Percentiles rank a stretch among this genome's conserved stretches.
Conservation (phyloP, 2,797 vertebrate genomes). For the Pogonophryne albipinna region DNA sequence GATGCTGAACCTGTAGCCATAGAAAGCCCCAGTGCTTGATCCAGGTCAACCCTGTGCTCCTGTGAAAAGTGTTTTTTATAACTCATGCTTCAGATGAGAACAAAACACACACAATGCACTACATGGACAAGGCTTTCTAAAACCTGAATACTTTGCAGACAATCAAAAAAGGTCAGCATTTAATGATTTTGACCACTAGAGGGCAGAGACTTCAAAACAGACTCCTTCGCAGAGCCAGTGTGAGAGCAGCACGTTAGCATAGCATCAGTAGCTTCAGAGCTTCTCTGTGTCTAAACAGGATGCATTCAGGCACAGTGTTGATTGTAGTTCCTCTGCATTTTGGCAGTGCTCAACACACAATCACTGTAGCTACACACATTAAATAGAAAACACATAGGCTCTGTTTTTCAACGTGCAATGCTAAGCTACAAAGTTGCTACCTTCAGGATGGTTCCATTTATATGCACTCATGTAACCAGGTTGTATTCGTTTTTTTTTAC, state of each 20-base stretch:
- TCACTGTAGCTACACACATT: neutral
- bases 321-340: neutral
- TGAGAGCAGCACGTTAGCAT: neutral
- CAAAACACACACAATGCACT: neutral
- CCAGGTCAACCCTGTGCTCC: neutral
- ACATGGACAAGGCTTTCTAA: neutral
- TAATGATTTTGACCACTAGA: neutral
- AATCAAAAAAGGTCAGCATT: neutral
- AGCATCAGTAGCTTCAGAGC: neutral
- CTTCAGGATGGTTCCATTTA: neutral
- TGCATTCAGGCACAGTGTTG: neutral
- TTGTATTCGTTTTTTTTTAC: neutral
- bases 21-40: conserved; percentile 14
- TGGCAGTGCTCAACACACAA: neutral
- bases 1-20: conserved; percentile 15
- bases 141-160: neutral
- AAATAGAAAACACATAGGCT: neutral
- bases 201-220: neutral
- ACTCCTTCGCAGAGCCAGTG: neutral
- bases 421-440: neutral
- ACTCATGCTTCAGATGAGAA: conserved; percentile 10
- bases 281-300: neutral
- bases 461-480: neutral
- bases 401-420: neutral
- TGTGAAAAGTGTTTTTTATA: neutral